Evolutionary conservation across 2,888 invertebrate species (phyloP).

Genomic region (Thereva nobilitata): DNA sequence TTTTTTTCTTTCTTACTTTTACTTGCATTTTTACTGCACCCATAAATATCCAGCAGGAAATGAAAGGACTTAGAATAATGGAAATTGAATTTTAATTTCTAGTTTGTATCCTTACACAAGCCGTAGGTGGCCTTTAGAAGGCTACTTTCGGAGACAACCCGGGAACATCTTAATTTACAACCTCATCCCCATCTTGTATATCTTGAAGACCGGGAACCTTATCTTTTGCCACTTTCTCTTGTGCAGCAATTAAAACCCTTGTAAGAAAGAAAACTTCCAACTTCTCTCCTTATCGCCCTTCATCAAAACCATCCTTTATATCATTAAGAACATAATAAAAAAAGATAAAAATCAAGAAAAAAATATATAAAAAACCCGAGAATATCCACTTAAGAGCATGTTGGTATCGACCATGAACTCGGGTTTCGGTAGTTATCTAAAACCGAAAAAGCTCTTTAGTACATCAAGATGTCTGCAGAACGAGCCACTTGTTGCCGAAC

Average conservation of each 20-base stretch:
- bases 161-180: constrained; percentile 2
- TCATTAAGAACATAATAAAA: constrained; percentile 30
- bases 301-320: constrained; percentile 6
- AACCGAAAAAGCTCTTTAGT: constrained; percentile 42
- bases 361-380: constrained; percentile 20
- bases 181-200: background rate
- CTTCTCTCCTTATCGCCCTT: constrained; percentile 11
- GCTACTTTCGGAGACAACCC: background rate
- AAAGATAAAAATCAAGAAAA: constrained; percentile 17
- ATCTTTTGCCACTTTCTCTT: background rate
- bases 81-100: background rate
- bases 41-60: constrained; percentile 2
- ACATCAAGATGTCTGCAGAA: constrained; percentile 42
- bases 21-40: background rate
- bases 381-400: constrained; percentile 33
- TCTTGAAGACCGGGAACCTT: background rate
- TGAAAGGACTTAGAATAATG: too few relatives aligned
- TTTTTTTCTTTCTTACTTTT: background rate
- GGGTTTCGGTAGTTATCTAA: constrained; percentile 37
- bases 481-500: constrained; percentile 56
- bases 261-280: constrained; percentile 1
- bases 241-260: background rate
- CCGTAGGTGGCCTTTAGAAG: constrained; percentile 15
- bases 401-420: constrained; percentile 35
- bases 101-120: background rate